Conservation (phyloP, 2,113 vertebrate species). For the Hyperopisus bebe region DNA sequence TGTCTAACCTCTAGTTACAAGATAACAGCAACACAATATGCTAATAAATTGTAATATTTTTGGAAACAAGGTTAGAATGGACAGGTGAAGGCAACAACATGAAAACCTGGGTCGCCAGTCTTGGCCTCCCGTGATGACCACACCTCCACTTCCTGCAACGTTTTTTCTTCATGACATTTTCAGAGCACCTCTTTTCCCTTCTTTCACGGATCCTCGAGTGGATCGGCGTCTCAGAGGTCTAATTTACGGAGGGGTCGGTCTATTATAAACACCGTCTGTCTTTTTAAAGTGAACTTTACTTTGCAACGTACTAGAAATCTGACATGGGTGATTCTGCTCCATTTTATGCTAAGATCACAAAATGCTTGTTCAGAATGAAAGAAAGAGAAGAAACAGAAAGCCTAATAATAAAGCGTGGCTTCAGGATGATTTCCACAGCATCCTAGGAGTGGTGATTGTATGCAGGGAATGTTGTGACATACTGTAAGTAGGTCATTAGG, state of each 20-base stretch:
- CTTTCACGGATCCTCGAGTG: background rate
- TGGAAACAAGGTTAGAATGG: background rate
- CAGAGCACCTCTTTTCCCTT: background rate
- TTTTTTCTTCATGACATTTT: background rate
- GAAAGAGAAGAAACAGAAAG: background rate
- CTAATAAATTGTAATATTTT: background rate
- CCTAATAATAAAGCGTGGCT: background rate
- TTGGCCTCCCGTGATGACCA: background rate
- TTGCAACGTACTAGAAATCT: background rate
- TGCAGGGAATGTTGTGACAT: background rate
- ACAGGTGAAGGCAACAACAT: background rate
- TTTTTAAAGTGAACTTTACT: background rate
- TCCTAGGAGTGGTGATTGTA: background rate
- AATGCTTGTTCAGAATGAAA: background rate
- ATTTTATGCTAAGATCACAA: background rate
- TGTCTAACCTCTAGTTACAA: background rate
- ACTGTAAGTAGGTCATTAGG: conserved; percentile 8
- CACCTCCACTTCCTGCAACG: background rate
- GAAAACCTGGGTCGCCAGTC: background rate
- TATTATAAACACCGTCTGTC: background rate
- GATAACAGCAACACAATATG: background rate
- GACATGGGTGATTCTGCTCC: background rate
- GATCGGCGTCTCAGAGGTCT: background rate
- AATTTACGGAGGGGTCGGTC: background rate
- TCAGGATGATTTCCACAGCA: background rate